Base-by-base conservation (phyloP, 2,797 vertebrate genomes). In the Anabas testudineus region DNA sequence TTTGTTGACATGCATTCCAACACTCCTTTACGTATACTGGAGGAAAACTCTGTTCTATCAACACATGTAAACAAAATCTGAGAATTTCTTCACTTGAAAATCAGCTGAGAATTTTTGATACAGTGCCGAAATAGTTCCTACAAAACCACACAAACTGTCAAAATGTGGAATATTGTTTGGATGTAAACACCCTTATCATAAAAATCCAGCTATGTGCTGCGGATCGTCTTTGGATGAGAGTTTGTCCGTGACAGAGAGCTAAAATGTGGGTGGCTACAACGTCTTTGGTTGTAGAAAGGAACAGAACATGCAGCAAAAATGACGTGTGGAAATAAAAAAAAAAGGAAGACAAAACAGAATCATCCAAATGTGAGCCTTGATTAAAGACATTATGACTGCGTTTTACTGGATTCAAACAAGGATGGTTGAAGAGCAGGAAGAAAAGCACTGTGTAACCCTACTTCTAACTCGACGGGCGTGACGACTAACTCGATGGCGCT, bases 231-330 rank as follows among this genome's bases (percentile, higher is more conserved):
- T 24, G 19, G 37, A 45, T 14, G 46, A 64, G 65, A 52, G 60
- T 52, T 49, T 47, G 30, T 42, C 45, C 53, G 59, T 5, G 59
- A 76, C 71, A 43, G 34, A 80, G 66, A 87, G 84, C 81, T 86
- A 71, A 80, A 58, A 49, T 68, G 63, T 36, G 60, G 59, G 84
- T 70, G 85, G 74, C 71, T 62, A 83, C 77, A 78, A 85, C 82
- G 76, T 94, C 91, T 94, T 94, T 94, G 93, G 93, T 93, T 89
- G 89, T 60, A 83, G 71, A 84, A 83, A 80, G 45, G 54, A 85
- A 86, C 34, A 70, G 72, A 68, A 63, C 43, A 73, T 42, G 73
- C 62, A 61, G 63, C 60, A 67, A 72, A 82, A 56, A 47, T 12
- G 37, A 47, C 15, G 8, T 32, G 56, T 45, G 16, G 13, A 56